phyloP scores from a whole-genome alignment of 2,888 invertebrate species.

The Aphidius colemani region DNA sequence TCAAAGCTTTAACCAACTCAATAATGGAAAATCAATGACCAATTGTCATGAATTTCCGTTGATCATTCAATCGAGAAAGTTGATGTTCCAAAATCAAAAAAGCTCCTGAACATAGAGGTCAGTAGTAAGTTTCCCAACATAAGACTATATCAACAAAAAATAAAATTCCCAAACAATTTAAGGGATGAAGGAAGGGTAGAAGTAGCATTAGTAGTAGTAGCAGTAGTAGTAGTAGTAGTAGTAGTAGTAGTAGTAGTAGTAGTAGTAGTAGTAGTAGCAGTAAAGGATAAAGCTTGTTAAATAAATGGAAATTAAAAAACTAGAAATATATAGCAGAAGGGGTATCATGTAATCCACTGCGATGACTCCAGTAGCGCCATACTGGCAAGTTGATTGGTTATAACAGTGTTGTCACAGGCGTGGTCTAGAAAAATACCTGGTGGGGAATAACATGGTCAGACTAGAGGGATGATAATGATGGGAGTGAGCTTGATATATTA shows the following conservation, averaged over 20 bases:
- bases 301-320: conserved; percentile 42
- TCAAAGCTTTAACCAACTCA: background rate
- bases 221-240: background rate
- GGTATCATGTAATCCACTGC: conserved; percentile 31
- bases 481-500: conserved; percentile 22
- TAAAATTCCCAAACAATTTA: background rate
- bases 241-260: conserved; percentile 8
- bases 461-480: conserved; percentile 21
- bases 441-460: conserved; percentile 29
- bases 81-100: too few relatives aligned
- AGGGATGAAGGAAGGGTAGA: too few relatives aligned
- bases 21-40: background rate
- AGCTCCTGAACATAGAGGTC: background rate
- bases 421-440: conserved; percentile 30
- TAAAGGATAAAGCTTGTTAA: conserved; percentile 32
- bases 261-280: conserved; percentile 15
- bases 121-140: background rate
- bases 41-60: too few relatives aligned
- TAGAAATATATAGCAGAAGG: conserved; percentile 42
- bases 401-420: conserved; percentile 40
- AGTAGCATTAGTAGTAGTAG: background rate
- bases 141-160: background rate
- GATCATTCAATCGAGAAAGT: too few relatives aligned
- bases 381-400: conserved; percentile 51
- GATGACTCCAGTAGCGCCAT: conserved; percentile 48